phyloP scores from a whole-genome alignment of 53 echinoderm and acorn worm species.

The Luidia sarsii region DNA sequence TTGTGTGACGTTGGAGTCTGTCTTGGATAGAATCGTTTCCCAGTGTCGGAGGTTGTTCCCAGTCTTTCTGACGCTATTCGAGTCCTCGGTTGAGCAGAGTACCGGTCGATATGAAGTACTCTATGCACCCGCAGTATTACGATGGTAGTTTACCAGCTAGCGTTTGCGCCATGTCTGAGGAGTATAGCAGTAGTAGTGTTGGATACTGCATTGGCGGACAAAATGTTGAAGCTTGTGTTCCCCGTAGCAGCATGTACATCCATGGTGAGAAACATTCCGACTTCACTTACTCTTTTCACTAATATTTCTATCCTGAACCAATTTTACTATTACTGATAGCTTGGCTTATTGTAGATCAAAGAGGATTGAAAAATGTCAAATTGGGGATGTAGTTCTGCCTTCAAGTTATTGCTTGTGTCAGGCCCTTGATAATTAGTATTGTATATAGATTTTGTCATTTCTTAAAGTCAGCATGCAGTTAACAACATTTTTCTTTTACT shows the following conservation, averaged over 20 bases:
- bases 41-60: neutral
- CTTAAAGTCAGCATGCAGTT: too few relatives aligned
- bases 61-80: neutral
- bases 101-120: slow-evolving; percentile 51
- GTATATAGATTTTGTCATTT: too few relatives aligned
- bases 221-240: slow-evolving; percentile 42
- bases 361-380: too few relatives aligned
- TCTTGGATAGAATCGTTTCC: neutral
- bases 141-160: slow-evolving; percentile 48
- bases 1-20: slow-evolving; percentile 24
- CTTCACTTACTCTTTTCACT: neutral
- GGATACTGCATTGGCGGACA: slow-evolving; percentile 43
- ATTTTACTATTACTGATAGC: too few relatives aligned
- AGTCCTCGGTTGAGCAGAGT: neutral
- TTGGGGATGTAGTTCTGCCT: too few relatives aligned
- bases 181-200: slow-evolving; percentile 37
- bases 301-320: too few relatives aligned
- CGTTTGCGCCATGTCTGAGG: slow-evolving; percentile 46
- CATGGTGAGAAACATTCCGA: slow-evolving; percentile 20
- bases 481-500: too few relatives aligned
- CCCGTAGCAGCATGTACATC: slow-evolving; percentile 36
- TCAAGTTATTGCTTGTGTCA: too few relatives aligned
- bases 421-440: too few relatives aligned
- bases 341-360: too few relatives aligned
- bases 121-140: slow-evolving; percentile 53